Conservation (phyloP, 2,888 invertebrate species). For the Tupiocoris notatus region DNA sequence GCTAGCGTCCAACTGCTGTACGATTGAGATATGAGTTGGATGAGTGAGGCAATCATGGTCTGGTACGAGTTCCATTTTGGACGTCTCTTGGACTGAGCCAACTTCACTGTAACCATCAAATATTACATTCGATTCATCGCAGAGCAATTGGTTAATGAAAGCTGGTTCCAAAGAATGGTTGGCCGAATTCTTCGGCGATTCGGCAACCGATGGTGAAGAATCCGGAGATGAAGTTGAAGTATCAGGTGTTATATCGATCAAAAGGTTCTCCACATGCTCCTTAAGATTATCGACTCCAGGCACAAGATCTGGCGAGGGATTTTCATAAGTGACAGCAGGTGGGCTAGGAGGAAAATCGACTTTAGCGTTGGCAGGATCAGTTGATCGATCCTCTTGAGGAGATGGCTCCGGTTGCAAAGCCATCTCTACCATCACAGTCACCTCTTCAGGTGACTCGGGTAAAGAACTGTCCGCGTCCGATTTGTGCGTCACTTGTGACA, state of each 20-base stretch:
- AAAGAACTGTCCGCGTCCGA: too few species aligned
- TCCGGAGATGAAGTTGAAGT: conserved; percentile 8
- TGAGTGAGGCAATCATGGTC: conserved; percentile 42
- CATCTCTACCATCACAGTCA: conserved; percentile 31
- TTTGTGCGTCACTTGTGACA: too few species aligned
- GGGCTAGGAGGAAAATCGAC: neutral
- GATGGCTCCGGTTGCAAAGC: conserved; percentile 25
- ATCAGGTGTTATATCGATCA: neutral
- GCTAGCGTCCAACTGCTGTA: conserved; percentile 22
- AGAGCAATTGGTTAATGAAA: conserved; percentile 11
- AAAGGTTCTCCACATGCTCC: neutral
- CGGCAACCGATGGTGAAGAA: neutral
- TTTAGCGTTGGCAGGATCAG: neutral
- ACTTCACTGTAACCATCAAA: neutral
- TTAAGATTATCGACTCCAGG: neutral
- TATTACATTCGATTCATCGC: neutral
- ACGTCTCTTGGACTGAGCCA: neutral
- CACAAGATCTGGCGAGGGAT: neutral
- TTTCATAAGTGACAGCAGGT: neutral
- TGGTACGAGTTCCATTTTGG: neutral
- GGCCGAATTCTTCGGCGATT: neutral
- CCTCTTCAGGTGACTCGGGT: too few species aligned
- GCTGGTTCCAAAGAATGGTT: neutral
- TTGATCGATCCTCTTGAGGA: neutral
- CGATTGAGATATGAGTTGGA: conserved; percentile 22